Base-by-base conservation (phyloP, 1,140 invertebrate species). In the Wiebesia pumilae region DNA sequence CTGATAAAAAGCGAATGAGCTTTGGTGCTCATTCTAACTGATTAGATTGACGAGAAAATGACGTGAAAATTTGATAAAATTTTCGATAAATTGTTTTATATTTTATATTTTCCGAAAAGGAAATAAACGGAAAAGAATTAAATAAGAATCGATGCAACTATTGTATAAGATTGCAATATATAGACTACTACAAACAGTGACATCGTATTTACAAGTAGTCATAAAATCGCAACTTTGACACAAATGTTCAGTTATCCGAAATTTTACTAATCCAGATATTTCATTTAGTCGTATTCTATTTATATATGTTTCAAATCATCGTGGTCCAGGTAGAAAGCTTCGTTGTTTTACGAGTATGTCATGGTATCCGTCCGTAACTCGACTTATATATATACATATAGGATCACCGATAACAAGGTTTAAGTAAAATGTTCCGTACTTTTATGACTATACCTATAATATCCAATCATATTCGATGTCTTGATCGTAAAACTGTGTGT, bases 381-480 rank as follows among this genome's bases (percentile, higher is more conserved):
- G 0, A 69, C 35, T 35, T 24, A 33, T 69, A 33, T 30, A n/a
- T 65, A n/a, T n/a, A 65, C n/a, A 9, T 65, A n/a, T 12, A 33
- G 65, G 33, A 73, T 73, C 35, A 40, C 19, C 7, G 38, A 73
- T 73, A 38, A 33, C 35, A 73, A 38, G 69, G 69, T 40, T 73
- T 73, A 73, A 73, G 69, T 73, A 40, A 73, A 73, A 73, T 73
- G 33, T 40, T 73, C 12, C 21, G 33, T 73, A 73, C 33, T 30
- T 73, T 73, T 73, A 73, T 40, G 69, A 40, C 35, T 73, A 14
- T 40, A 73, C 69, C 24, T 73, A 33, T 40, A 73, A 40, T 73
- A 73, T 73, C 35, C 69, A 73, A 73, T 73, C 35, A 73, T 73
- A 38, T 73, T 73, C 69, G 33, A 73, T 73, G 33, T 40, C 58